Evolutionary conservation across 53 echinoderm and acorn worm species (phyloP).

Genomic region (Patiria pectinifera): DNA sequence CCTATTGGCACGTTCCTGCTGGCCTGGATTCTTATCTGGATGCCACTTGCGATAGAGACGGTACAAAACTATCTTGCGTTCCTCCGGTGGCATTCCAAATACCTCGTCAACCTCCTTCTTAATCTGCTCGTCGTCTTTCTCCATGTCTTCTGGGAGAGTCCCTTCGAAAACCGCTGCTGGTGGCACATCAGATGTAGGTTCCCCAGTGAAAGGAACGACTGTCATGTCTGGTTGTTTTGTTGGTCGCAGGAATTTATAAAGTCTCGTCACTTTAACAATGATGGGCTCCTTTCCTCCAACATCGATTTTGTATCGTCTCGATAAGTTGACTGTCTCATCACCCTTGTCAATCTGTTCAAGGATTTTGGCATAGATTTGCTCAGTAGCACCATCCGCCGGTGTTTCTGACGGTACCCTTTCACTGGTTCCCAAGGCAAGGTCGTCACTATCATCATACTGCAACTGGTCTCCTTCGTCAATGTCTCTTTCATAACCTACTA

Average conservation of each 20-base stretch:
- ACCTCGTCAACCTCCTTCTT: slow-evolving; percentile 48
- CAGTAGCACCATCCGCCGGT: not conserved
- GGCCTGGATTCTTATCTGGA: slow-evolving; percentile 75
- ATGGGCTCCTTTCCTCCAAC: slow-evolving; percentile 36
- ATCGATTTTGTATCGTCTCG: slow-evolving; percentile 42
- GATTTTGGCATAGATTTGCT: slow-evolving; percentile 60
- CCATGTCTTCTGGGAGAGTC: slow-evolving; percentile 9
- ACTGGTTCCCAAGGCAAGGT: not conserved
- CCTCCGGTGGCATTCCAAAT: slow-evolving; percentile 56
- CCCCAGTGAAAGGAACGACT: not conserved
- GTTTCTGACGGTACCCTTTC: not conserved
- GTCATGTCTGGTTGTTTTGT: not conserved
- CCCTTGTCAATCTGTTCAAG: slow-evolving; percentile 31
- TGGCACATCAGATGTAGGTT: slow-evolving; percentile 8
- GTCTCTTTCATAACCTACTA: slow-evolving; percentile 64
- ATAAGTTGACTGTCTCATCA: not conserved
- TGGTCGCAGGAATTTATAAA: slow-evolving; percentile 58
- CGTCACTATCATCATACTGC: not conserved
- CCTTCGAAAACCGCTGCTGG: too few species aligned
- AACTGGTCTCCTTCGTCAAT: not conserved
- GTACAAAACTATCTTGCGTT: slow-evolving; percentile 56
- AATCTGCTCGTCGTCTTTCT: slow-evolving; percentile 35
- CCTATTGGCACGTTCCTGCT: slow-evolving; percentile 56
- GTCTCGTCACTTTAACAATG: slow-evolving; percentile 37
- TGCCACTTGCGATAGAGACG: slow-evolving; percentile 80